Conservation (phyloP, 2,113 vertebrate genomes). For the Perca fluviatilis region DNA sequence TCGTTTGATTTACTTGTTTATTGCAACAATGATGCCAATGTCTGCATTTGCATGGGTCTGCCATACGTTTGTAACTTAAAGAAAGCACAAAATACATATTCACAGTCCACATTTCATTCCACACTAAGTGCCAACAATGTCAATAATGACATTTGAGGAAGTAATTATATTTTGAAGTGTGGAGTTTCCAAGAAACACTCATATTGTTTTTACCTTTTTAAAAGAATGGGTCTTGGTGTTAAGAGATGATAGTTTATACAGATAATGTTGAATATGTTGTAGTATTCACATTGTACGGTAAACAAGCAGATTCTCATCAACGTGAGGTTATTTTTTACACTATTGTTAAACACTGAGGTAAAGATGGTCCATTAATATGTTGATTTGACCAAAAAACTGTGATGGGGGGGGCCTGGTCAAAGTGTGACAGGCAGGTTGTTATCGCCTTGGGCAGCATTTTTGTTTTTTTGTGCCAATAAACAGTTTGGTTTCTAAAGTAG, state of each 20-base stretch:
- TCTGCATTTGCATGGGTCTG: neutral
- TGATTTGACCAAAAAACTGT: conserved; percentile 46
- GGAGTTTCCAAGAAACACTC: neutral
- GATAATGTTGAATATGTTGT: conserved; percentile 80
- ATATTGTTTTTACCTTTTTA: conserved; percentile 23
- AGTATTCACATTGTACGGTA: conserved; percentile 71
- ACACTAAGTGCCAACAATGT: conserved; percentile 52
- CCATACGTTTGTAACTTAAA: neutral
- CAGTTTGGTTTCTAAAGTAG: neutral
- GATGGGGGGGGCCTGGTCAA: conserved; percentile 8
- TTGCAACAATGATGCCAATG: neutral
- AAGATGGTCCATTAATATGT: neutral
- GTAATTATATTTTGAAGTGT: neutral
- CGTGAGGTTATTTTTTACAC: neutral
- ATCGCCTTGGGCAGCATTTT: neutral
- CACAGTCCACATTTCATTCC: neutral
- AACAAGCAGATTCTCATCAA: neutral
- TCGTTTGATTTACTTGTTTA: neutral
- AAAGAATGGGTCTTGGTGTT: conserved; percentile 8
- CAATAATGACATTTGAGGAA: conserved; percentile 39
- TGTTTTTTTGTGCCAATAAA: conserved; percentile 23
- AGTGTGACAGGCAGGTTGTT: neutral
- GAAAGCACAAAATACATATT: neutral
- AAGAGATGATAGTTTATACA: conserved; percentile 4
- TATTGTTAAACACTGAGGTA: neutral